Evolutionary conservation across 1,140 invertebrate species (phyloP).

Genomic region (Linepithema humile): DNA sequence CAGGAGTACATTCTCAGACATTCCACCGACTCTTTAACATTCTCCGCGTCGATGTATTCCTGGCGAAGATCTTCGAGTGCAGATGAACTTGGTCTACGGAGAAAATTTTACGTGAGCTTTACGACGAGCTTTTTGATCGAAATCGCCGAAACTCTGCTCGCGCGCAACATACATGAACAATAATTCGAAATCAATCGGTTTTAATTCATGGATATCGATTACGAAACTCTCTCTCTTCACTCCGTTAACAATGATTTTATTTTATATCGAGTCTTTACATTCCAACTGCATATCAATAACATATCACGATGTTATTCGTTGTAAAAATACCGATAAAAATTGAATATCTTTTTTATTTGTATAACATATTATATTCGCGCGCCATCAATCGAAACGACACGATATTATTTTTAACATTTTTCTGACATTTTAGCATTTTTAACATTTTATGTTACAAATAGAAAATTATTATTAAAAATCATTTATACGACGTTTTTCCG

Average conservation of each 20-base stretch:
- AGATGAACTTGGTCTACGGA: slow-evolving; percentile 74
- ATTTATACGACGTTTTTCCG: neutral
- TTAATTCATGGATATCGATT: neutral
- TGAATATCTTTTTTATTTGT: neutral
- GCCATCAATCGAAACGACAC: too few relatives aligned
- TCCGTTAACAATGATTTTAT: neutral
- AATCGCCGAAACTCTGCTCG: slow-evolving; percentile 9
- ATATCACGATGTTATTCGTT: neutral
- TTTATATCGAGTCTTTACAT: slow-evolving; percentile 3
- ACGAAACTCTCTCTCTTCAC: slow-evolving; percentile 1
- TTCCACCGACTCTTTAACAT: slow-evolving; percentile 53
- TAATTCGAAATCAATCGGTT: slow-evolving; percentile 20
- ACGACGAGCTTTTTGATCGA: neutral
- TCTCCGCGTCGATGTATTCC: slow-evolving; percentile 70
- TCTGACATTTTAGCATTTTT: too few relatives aligned
- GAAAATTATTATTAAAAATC: slow-evolving; percentile 3
- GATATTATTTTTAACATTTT: neutral
- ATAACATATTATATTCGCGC: neutral
- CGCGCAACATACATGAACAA: neutral
- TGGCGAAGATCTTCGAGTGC: slow-evolving; percentile 63
- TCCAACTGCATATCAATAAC: neutral
- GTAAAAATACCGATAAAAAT: neutral
- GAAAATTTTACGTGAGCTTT: slow-evolving; percentile 44
- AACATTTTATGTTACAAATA: neutral
- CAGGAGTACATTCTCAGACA: slow-evolving; percentile 75